phyloP scores from a whole-genome alignment of 2,797 vertebrate species.

The Anguilla megastoma region DNA sequence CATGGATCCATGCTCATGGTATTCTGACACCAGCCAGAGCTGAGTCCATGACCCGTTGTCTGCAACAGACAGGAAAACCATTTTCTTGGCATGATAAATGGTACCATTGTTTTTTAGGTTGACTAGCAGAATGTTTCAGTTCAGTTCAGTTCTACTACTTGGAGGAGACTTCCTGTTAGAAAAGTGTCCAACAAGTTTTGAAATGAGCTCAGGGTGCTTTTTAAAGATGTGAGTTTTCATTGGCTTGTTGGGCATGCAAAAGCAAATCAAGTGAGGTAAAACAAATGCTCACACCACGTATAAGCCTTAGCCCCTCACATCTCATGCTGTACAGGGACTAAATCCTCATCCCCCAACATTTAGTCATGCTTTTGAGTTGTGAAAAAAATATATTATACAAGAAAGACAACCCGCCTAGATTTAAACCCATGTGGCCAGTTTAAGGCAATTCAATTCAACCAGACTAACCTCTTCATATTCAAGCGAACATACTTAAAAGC shows the following conservation, averaged over 20 bases:
- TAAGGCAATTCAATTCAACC: too few relatives aligned
- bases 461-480: too few relatives aligned
- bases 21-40: slow-evolving; percentile 96
- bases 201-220: neutral
- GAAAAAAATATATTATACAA: too few relatives aligned
- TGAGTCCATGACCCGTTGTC: slow-evolving; percentile 97
- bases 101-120: neutral
- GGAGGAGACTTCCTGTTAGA: neutral
- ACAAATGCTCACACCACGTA: too few relatives aligned
- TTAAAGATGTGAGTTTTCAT: neutral
- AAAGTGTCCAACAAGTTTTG: neutral
- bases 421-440: too few relatives aligned
- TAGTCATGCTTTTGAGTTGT: too few relatives aligned
- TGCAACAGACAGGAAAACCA: slow-evolving; percentile 51
- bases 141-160: neutral
- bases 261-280: too few relatives aligned
- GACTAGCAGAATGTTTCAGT: neutral
- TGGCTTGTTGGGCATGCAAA: neutral
- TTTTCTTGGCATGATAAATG: neutral
- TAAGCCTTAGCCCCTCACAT: too few relatives aligned
- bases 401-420: too few relatives aligned
- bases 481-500: neutral
- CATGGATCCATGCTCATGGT: slow-evolving; percentile 91
- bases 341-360: too few relatives aligned
- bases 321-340: too few relatives aligned